Evolutionary conservation across 2,888 invertebrate species (phyloP), one percentile per base, ranked within the genome.

Genomic region (Tenthredo livida): DNA sequence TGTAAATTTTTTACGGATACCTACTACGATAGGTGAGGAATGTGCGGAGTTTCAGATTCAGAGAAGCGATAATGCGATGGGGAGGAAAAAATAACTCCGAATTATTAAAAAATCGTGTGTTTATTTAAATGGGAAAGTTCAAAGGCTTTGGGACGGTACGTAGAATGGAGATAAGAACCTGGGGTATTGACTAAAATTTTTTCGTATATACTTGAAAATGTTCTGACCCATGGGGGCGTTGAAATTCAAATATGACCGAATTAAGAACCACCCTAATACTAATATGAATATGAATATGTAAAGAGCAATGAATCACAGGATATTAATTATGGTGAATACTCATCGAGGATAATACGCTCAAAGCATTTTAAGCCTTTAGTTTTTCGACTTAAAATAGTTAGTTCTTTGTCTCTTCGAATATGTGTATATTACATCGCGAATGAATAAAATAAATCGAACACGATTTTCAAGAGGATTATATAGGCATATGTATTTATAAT

Each of bases 251-350:
- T 5, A 33, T 33, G 33, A 33, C 5, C 33, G 33, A 33, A 33
- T 33, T 33, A 33, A 33, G 33, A 4, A 33, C 4, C 33, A 33
- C 33, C 33, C 33, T 33, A 33, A 4, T 33, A 33, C 33, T 33
- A 33, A 4, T 33, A 33, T 33, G 33, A 33, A 33, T 33, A 33
- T 33, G 21, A 29, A 29, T 65, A 65, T 29, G 21, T 21, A 33
- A 25, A 67, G 29, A 70, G 37, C 37, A 70, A 37, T 70, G 12
- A 70, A 70, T 70, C 70, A 70, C 70, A 70, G 70, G 29, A 33
- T 29, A 67, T 10, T 70, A 70, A 70, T 70, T 25, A 37, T 0
- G 37, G 37, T 37, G 33, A 70, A 61, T 37, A 33, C 17, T 70
- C 7, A 37, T 67, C 17, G 70, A 61, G 21, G 7, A 50, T 65